Evolutionary conservation across 1,140 invertebrate genomes (phyloP).

Genomic region (Ips typographus): DNA sequence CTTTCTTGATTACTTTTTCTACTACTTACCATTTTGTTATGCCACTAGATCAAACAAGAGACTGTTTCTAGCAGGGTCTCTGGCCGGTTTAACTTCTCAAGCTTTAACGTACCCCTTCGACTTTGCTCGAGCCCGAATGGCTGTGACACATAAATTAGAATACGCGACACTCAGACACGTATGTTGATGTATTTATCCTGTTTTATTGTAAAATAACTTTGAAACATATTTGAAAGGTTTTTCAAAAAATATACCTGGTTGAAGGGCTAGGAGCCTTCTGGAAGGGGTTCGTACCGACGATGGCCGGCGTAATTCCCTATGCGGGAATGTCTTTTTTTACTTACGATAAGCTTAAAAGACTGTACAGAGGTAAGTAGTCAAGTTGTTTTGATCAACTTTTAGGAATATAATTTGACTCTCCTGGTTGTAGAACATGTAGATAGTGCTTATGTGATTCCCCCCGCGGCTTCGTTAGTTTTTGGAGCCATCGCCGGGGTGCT

Average conservation of each 20-base stretch:
- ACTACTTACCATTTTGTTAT: background rate
- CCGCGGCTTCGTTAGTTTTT: conserved; percentile 70
- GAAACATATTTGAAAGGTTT: conserved; percentile 63
- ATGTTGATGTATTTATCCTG: conserved; percentile 14
- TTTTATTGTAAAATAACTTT: background rate
- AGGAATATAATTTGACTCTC: conserved; percentile 14
- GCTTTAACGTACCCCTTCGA: conserved; percentile 95
- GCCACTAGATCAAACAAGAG: conserved; percentile 36
- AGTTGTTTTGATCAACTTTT: background rate
- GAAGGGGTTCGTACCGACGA: conserved; percentile 85
- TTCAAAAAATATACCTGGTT: conserved; percentile 74
- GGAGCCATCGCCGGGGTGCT: conserved; percentile 91
- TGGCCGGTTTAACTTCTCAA: conserved; percentile 93
- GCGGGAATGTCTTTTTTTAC: conserved; percentile 97
- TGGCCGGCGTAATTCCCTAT: conserved; percentile 94
- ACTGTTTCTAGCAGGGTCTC: conserved; percentile 85
- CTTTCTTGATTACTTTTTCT: background rate
- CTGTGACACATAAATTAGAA: conserved; percentile 81
- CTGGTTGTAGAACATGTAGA: conserved; percentile 43
- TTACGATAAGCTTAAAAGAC: conserved; percentile 90
- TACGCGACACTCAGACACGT: conserved; percentile 61
- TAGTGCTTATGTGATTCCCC: conserved; percentile 53
- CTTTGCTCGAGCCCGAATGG: conserved; percentile 95
- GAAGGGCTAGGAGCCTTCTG: conserved; percentile 84
- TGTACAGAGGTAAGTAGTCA: conserved; percentile 69